phyloP scores from a whole-genome alignment of 2,797 vertebrate species.

The Coregonus ussuriensis region DNA sequence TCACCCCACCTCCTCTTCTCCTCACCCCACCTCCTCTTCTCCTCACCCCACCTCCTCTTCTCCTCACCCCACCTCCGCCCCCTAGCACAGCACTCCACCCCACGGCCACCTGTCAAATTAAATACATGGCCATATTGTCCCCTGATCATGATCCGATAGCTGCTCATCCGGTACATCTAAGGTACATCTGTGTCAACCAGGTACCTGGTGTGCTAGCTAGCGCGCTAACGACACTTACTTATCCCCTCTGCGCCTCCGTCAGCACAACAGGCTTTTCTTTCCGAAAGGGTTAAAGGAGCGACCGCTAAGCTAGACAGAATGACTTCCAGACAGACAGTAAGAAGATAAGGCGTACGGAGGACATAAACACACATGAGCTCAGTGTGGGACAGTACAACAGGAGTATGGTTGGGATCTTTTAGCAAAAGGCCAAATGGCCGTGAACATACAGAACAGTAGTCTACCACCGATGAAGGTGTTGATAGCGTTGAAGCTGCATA shows the following conservation, averaged over 20 bases:
- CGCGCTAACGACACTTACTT: slow-evolving; percentile 16
- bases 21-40: not conserved
- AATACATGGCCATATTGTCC: slow-evolving; percentile 8
- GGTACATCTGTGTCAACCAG: not conserved
- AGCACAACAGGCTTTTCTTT: slow-evolving; percentile 62
- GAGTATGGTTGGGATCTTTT: not conserved
- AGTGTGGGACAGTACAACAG: not conserved
- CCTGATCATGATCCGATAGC: slow-evolving; percentile 31
- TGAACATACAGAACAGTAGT: slow-evolving; percentile 56
- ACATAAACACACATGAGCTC: slow-evolving; percentile 3
- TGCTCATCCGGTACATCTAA: slow-evolving; percentile 28
- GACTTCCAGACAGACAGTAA: slow-evolving; percentile 18
- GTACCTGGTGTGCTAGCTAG: slow-evolving; percentile 30
- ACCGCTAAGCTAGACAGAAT: slow-evolving; percentile 39
- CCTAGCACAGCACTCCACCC: not conserved
- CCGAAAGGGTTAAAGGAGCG: slow-evolving; percentile 56
- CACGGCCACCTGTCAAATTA: slow-evolving; percentile 41
- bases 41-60: slow-evolving; percentile 5
- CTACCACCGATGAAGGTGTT: slow-evolving; percentile 62
- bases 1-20: too few species aligned
- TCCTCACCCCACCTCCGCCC: not conserved
- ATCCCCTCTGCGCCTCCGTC: slow-evolving; percentile 56
- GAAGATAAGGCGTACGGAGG: slow-evolving; percentile 19
- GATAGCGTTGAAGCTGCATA: slow-evolving; percentile 72
- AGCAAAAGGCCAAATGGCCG: slow-evolving; percentile 53